Evolutionary conservation across 2,888 invertebrate genomes (phyloP).

Genomic region (Acanthosepion esculentum): DNA sequence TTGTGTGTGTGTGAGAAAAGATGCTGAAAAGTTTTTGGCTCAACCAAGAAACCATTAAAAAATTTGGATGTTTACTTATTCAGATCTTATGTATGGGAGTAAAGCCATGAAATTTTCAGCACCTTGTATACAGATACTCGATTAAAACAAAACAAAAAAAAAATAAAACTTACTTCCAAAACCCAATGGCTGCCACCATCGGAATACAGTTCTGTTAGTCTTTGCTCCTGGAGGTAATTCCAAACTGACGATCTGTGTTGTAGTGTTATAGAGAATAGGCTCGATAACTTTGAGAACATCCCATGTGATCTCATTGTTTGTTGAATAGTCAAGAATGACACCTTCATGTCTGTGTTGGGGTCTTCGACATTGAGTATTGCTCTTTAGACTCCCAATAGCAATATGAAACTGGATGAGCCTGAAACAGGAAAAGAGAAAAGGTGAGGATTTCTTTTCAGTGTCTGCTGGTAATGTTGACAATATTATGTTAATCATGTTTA

Average conservation of each 20-base stretch:
- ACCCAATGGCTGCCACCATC: slow-evolving; percentile 75
- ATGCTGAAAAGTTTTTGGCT: too few relatives aligned
- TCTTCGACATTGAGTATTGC: slow-evolving; percentile 62
- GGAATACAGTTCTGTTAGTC: slow-evolving; percentile 71
- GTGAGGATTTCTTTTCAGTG: too few relatives aligned
- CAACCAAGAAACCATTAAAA: too few relatives aligned
- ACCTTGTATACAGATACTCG: too few relatives aligned
- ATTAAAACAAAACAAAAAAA: background rate
- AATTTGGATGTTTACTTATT: too few relatives aligned
- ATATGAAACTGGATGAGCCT: slow-evolving; percentile 73
- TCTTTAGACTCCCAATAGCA: slow-evolving; percentile 69
- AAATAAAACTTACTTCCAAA: slow-evolving; percentile 63
- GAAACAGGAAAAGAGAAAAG: slow-evolving; percentile 42
- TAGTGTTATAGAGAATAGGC: slow-evolving; percentile 65
- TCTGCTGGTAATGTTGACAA: background rate
- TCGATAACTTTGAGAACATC: slow-evolving; percentile 67
- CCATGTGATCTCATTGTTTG: slow-evolving; percentile 74
- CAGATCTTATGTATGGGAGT: too few relatives aligned
- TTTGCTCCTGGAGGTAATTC: slow-evolving; percentile 72
- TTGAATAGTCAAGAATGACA: slow-evolving; percentile 73
- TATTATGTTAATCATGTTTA: background rate
- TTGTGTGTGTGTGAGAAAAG: too few relatives aligned
- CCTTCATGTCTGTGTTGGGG: slow-evolving; percentile 70
- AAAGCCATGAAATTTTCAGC: too few relatives aligned
- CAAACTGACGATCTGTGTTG: slow-evolving; percentile 66